Evolutionary conservation across 2,797 vertebrate genomes (phyloP), one percentile per base, ranked within the genome.

Genomic region (Bucorvus abyssinicus): DNA sequence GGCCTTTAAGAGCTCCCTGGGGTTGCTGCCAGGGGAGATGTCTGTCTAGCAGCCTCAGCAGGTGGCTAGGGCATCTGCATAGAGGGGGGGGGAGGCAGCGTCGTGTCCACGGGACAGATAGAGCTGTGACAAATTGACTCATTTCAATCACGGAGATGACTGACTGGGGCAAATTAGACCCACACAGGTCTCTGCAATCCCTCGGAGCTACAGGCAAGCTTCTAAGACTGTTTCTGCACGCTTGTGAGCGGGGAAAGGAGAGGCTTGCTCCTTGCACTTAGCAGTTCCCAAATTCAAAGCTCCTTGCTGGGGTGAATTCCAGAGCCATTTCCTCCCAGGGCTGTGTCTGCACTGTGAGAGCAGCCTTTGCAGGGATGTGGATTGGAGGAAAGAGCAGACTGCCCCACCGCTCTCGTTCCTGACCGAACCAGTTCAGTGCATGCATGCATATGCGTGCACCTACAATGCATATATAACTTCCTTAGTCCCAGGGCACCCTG

Each of bases 31-130:
- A 23, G 53, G 86, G 79, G 59, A 87, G 81, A 52, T 70, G 68
- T 75, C 94, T 92, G 94, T 95, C 95, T 95, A 24, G 90, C 91
- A 95, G 94, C 80, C 95, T 83, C 96, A 95, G 94, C 93, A 85
- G 92, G 95, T 77, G 89, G 92, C 67, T 70, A 45, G 7, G 77
- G 60, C 45, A 77, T 92, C 93, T 80, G 70, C 53, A 73, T 55
- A 40, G 20, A 26, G 74, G 88, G 89, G 73, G 94, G 60, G 63
- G 76, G 92, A 60, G 57, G 30, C 1, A 0, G 18, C 49, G n/a
- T 74, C 6, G 18, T 14, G 40, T 52, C 44, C 69, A 59, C 0
- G 1, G 42, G 55, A 80, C 40, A 40, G 21, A 3, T 59, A 57
- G 20, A 45, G 60, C 15, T 52, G 78, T 24, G 63, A 89, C 53